Base-by-base conservation (phyloP, 2,113 vertebrate species). In the Gnathonemus echidnorhynchus region DNA sequence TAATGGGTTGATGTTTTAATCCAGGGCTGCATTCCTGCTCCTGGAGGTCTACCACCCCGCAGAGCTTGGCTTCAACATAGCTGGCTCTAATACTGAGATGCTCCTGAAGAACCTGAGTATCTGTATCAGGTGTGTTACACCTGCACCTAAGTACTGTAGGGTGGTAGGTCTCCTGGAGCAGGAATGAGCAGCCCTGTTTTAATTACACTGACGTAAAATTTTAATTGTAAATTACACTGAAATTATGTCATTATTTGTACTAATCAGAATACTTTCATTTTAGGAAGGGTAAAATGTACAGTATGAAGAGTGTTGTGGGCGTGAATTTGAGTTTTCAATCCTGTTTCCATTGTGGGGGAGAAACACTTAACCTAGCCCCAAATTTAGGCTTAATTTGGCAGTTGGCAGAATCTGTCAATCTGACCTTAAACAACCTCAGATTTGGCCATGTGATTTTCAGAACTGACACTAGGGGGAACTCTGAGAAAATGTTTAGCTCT, bases 381-480 rank as follows among this genome's bases (percentile, higher is more conserved):
- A 80, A 77, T 13, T 39, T 77, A 24, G 70, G 15, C 15, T 39
- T 77, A 39, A 39, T 15, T 35, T 15, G 35, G 70, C 11, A 39
- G 35, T 77, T 35, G 31, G 8, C 70, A 15, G 35, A 39, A 35
- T 77, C 70, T 77, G 27, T 77, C 35, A 27, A 15, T 35, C 31
- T 80, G 74, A 80, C 86, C 27, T 17, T 5, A 35, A 50, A 50
- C 42, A 52, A 87, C 86, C 49, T 52, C 19, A 27, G 86, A 87
- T 87, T 35, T 21, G 31, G 5, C 42, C 11, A 42, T 88, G 53
- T 62, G 35, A 52, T 88, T 58, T 88, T 48, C 35, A 50, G 49
- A 62, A 42, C 56, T 45, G 35, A 66, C 87, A 62, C 87, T 88
- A 88, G 87, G 53, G 87, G 87, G 87, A 45, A 24, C 17, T 31